Conservation (phyloP, 1,140 invertebrate genomes). For the Drosophila ambigua region DNA sequence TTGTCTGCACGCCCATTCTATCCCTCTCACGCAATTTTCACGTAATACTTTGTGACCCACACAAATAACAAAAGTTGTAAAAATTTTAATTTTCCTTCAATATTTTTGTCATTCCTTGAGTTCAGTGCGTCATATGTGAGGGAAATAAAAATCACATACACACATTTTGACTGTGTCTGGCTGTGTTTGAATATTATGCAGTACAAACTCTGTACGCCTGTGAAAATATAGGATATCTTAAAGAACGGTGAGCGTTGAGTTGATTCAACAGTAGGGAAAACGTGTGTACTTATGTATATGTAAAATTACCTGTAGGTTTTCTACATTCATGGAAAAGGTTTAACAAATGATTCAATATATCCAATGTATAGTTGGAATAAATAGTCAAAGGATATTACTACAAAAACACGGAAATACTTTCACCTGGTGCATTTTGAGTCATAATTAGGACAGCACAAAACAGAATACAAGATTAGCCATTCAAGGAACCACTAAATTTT, state of each 20-base stretch:
- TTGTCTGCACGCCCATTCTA: constrained; percentile 53
- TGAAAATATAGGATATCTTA: background rate
- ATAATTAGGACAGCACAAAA: constrained; percentile 48
- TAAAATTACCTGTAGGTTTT: no score
- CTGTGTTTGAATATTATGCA: constrained; percentile 2
- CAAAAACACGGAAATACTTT: constrained; percentile 1
- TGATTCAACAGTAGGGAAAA: no score
- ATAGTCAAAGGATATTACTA: background rate
- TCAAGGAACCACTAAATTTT: constrained; percentile 57
- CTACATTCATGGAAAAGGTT: no score
- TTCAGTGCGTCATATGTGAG: constrained; percentile 60
- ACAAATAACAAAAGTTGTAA: constrained; percentile 76
- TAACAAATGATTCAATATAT: no score
- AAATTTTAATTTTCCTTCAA: constrained; percentile 77
- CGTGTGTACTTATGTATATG: no score
- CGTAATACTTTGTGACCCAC: constrained; percentile 65
- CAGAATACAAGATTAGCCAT: constrained; percentile 23
- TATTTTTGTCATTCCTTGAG: constrained; percentile 63
- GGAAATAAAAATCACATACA: constrained; percentile 58
- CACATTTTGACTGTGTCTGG: constrained; percentile 7
- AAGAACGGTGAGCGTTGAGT: background rate
- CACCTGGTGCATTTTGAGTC: constrained; percentile 46
- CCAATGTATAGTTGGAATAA: no score
- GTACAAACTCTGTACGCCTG: background rate
- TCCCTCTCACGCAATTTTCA: constrained; percentile 50